A percentile compares a stretch with the other conserved stretches of the same genome.
Evolutionary conservation across 2,888 invertebrate species (phyloP).

Genomic region (Myopa tessellatipennis): DNA sequence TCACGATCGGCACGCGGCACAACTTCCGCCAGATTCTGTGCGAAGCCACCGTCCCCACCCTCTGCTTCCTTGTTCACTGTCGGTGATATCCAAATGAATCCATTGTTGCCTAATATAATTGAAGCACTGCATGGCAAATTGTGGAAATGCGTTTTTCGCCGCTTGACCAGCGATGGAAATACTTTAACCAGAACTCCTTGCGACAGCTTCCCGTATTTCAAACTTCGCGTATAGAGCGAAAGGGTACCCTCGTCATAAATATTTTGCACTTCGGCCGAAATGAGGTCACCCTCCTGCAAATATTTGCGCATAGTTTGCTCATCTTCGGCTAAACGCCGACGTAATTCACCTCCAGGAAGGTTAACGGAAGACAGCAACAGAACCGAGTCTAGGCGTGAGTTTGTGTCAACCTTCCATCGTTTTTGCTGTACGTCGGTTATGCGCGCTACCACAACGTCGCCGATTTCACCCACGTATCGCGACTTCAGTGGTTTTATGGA

Average conservation of each 20-base stretch:
- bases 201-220: conserved; percentile 95
- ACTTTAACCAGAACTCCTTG: conserved; percentile 93
- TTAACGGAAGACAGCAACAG: conserved; percentile 93
- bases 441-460: conserved; percentile 96
- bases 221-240: conserved; percentile 93
- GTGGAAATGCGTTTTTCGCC: conserved; percentile 96
- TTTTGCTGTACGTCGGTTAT: conserved; percentile 94
- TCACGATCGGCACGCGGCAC: conserved; percentile 81
- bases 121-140: conserved; percentile 91
- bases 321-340: conserved; percentile 93
- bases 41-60: conserved; percentile 79
- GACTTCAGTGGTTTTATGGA: conserved; percentile 92
- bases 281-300: conserved; percentile 93
- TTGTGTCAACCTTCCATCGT: conserved; percentile 95
- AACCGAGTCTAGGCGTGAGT: conserved; percentile 88
- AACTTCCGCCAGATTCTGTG: conserved; percentile 79
- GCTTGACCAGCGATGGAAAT: conserved; percentile 89
- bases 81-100: conserved; percentile 93
- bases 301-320: conserved; percentile 97
- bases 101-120: conserved; percentile 95
- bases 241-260: conserved; percentile 91
- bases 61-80: conserved; percentile 73
- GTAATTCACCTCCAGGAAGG: conserved; percentile 96
- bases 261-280: conserved; percentile 97
- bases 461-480: conserved; percentile 92